These are phyloP conservation scores for Heterotilapia buettikoferi DNA, from an alignment of 2,113 vertebrate species.

Conservation along the genomic window DNA sequence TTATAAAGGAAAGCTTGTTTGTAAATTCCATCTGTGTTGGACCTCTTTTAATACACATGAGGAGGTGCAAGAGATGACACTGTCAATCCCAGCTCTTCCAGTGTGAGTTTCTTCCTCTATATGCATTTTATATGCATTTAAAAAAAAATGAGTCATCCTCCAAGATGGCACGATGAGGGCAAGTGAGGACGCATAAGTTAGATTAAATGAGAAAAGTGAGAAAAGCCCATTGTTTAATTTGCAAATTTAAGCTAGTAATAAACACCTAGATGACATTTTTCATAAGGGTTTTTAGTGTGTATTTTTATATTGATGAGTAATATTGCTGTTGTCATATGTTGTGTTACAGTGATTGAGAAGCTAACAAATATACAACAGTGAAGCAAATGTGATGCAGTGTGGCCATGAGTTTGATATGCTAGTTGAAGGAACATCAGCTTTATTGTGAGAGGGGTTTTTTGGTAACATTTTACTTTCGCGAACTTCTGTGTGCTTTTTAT, in stretches of 20 bases:
- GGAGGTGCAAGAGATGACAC: neutral
- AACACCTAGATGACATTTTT: neutral
- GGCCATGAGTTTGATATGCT: neutral
- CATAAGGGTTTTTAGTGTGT: neutral
- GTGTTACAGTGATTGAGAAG: neutral
- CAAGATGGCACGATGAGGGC: neutral
- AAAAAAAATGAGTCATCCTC: neutral
- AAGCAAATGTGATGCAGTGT: neutral
- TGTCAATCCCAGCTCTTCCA: neutral
- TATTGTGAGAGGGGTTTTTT: neutral
- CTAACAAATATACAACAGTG: neutral
- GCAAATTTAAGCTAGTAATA: neutral
- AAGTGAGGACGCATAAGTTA: neutral
- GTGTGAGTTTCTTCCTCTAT: neutral
- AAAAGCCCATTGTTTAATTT: neutral
- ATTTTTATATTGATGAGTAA: neutral
- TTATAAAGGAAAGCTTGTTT: neutral
- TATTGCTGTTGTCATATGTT: neutral
- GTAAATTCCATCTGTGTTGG: neutral
- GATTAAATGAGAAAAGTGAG: neutral
- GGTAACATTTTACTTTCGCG: neutral
- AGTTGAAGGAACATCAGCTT: rapidly evolving
- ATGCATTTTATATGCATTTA: neutral
- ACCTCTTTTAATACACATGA: neutral
- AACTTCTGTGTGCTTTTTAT: neutral